Percentiles rank a stretch among this genome's conserved stretches.
Conservation (phyloP, 2,113 vertebrate species). For the Salminus brasiliensis region DNA sequence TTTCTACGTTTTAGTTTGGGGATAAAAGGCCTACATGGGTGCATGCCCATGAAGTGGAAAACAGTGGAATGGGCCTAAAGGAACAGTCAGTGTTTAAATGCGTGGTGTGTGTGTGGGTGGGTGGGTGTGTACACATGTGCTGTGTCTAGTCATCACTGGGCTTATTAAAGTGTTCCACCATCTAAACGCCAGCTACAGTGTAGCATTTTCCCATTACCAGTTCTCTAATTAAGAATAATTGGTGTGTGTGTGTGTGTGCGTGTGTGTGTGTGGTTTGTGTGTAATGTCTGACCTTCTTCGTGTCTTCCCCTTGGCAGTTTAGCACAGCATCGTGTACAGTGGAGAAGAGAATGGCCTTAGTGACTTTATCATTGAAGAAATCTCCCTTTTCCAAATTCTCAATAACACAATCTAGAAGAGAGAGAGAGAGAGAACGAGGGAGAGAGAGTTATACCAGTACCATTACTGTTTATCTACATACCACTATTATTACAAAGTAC, state of each 20-base stretch:
- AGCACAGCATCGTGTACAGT: constrained; percentile 82
- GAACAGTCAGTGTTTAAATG: too few species aligned
- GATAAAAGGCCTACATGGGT: neutral
- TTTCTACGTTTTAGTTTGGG: neutral
- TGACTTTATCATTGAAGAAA: constrained; percentile 85
- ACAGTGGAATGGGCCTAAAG: neutral
- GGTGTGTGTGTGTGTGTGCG: neutral
- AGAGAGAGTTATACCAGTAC: too few species aligned
- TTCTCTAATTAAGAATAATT: neutral
- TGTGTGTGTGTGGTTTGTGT: constrained; percentile 11
- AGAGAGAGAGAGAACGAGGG: constrained; percentile 6
- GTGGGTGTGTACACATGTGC: constrained; percentile 2
- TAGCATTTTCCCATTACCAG: constrained; percentile 23
- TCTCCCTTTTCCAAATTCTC: constrained; percentile 81
- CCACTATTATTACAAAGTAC: too few species aligned
- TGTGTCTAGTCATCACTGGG: constrained; percentile 4
- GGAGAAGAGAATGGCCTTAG: constrained; percentile 84
- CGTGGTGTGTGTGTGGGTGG: constrained; percentile 2
- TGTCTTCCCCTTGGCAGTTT: constrained; percentile 59
- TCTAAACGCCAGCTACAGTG: neutral
- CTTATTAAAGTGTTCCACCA: neutral
- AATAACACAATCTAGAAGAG: constrained; percentile 73
- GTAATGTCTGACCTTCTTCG: constrained; percentile 37
- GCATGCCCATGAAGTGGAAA: neutral
- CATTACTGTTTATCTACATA: too few species aligned